Percentiles rank a stretch among this genome's conserved stretches.
Evolutionary conservation across 1,140 invertebrate species (phyloP).

Genomic region (Drosophila erecta): DNA sequence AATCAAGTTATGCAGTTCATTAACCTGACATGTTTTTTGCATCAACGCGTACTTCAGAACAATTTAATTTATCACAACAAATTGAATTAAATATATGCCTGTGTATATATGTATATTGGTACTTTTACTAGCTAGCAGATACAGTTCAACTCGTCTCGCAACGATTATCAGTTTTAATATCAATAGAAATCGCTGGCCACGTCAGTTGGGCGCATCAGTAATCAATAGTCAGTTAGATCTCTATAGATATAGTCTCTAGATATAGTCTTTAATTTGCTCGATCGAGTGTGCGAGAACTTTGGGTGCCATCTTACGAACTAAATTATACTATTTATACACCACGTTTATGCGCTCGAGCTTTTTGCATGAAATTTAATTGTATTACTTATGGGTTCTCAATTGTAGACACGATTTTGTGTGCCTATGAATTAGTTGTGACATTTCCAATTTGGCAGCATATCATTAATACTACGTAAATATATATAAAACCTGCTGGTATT

Average conservation of each 20-base stretch:
- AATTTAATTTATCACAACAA: slow-evolving; percentile 74
- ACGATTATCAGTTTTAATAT: slow-evolving; percentile 23
- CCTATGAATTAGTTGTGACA: too few species aligned
- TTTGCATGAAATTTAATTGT: neutral
- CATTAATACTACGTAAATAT: too few species aligned
- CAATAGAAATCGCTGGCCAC: slow-evolving; percentile 21
- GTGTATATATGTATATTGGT: slow-evolving; percentile 28
- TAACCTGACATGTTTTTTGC: slow-evolving; percentile 26
- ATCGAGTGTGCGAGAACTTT: slow-evolving; percentile 27
- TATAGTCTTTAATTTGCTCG: slow-evolving; percentile 46
- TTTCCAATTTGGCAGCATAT: too few species aligned
- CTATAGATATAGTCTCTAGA: slow-evolving; percentile 34
- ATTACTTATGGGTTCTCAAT: neutral
- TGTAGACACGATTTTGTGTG: neutral
- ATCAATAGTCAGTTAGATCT: slow-evolving; percentile 38
- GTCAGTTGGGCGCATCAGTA: slow-evolving; percentile 16
- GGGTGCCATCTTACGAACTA: slow-evolving; percentile 32
- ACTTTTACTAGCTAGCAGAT: slow-evolving; percentile 49
- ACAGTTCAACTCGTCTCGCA: slow-evolving; percentile 28
- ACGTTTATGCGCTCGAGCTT: neutral
- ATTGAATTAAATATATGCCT: slow-evolving; percentile 55
- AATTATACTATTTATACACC: neutral
- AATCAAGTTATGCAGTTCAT: slow-evolving; percentile 47
- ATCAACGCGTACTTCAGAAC: slow-evolving; percentile 47
- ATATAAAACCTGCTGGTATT: too few species aligned